phyloP scores from a whole-genome alignment of 1,140 invertebrate species.

The Akabosia matsudoensis region DNA sequence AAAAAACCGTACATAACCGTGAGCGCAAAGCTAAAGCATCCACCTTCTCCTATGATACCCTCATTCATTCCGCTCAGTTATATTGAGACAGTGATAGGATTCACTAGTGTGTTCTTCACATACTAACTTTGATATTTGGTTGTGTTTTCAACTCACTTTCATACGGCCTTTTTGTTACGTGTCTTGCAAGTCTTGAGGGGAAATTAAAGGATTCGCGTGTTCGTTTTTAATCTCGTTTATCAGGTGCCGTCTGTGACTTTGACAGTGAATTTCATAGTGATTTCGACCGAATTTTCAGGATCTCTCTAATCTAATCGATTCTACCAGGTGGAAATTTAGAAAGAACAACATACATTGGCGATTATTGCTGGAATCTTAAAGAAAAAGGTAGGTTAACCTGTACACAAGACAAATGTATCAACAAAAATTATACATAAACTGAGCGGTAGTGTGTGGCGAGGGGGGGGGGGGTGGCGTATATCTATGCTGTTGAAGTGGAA shows the following conservation, averaged over 20 bases:
- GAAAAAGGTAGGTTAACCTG: too few relatives aligned
- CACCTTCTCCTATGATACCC: not conserved
- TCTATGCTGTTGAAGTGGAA: too few relatives aligned
- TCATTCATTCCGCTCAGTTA: not conserved
- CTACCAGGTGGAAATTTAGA: not conserved
- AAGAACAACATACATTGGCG: too few relatives aligned
- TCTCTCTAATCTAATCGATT: not conserved
- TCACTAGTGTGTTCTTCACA: not conserved
- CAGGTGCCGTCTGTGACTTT: constrained; percentile 6
- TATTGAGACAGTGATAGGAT: not conserved
- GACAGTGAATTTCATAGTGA: constrained; percentile 5
- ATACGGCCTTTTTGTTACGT: not conserved
- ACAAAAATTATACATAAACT: too few relatives aligned
- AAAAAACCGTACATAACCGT: not conserved
- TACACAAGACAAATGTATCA: too few relatives aligned
- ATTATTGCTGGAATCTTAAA: not conserved
- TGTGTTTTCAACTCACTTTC: not conserved
- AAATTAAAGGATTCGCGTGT: not conserved
- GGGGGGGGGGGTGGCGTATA: too few relatives aligned
- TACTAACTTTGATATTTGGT: not conserved
- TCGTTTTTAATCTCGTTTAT: not conserved
- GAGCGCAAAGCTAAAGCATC: too few relatives aligned
- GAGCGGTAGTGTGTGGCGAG: too few relatives aligned
- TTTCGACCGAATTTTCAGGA: not conserved
- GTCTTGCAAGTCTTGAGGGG: not conserved